Conservation (phyloP, 2,113 vertebrate genomes). For the Clarias macrocephalus region DNA sequence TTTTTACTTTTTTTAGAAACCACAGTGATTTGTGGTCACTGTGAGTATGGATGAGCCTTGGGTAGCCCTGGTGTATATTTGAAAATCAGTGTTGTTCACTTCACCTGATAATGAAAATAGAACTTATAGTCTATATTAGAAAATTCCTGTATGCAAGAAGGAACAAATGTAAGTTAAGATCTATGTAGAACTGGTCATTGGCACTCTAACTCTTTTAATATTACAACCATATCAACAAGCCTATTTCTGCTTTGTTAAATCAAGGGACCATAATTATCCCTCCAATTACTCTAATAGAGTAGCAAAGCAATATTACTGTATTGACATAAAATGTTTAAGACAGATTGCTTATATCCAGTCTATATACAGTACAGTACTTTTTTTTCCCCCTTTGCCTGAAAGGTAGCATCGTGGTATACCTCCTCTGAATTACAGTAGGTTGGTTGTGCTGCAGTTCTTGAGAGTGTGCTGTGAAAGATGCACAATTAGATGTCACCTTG, state of each 20-base stretch:
- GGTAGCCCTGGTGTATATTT: no score
- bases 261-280: constrained; percentile 15
- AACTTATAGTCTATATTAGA: neutral
- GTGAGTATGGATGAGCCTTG: no score
- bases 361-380: no score
- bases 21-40: no score
- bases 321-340: neutral
- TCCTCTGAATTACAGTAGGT: neutral
- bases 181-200: constrained; percentile 3
- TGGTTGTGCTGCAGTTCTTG: neutral
- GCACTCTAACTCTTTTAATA: constrained; percentile 16
- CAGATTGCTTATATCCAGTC: neutral
- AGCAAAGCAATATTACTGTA: neutral
- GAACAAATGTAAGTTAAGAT: neutral
- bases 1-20: no score
- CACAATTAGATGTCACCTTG: constrained; percentile 55
- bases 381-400: neutral
- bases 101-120: no score
- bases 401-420: neutral
- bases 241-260: constrained; percentile 31
- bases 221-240: constrained; percentile 12
- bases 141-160: neutral
- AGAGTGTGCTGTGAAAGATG: neutral
- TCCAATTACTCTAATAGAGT: constrained; percentile 24
- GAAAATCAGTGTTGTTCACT: no score